A percentile compares a stretch with the other conserved stretches of the same genome.
Conservation (phyloP, 2,797 vertebrate species). For the Acrossocheilus wenchowensis region DNA sequence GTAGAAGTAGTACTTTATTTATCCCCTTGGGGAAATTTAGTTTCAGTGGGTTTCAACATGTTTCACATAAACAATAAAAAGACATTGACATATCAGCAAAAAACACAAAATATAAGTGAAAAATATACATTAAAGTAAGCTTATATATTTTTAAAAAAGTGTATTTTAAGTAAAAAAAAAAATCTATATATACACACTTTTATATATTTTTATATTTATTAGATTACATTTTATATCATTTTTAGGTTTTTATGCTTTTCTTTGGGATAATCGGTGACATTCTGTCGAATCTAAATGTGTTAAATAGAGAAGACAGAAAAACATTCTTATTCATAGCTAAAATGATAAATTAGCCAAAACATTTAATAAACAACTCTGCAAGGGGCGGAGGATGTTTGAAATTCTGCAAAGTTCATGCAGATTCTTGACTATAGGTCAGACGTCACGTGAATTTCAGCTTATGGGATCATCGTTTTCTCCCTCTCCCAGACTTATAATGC, state of each 20-base stretch:
- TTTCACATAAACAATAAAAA: too few species aligned
- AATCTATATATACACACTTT: too few species aligned
- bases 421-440: constrained; percentile 9
- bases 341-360: neutral
- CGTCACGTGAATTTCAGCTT: neutral
- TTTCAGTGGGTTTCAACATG: too few species aligned
- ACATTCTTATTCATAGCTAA: neutral
- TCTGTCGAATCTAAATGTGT: neutral
- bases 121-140: too few species aligned
- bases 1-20: too few species aligned
- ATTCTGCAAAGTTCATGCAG: constrained; percentile 8
- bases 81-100: too few species aligned
- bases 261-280: neutral
- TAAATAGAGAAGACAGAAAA: neutral
- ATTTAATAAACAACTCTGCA: constrained; percentile 1
- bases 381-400: neutral
- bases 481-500: constrained; percentile 14
- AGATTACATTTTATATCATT: neutral
- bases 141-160: too few species aligned
- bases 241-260: neutral
- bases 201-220: neutral
- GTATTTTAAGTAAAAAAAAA: too few species aligned
- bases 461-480: constrained; percentile 13
- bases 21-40: too few species aligned
- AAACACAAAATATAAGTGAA: too few species aligned